A percentile compares a stretch with the other conserved stretches of the same genome.
Conservation (phyloP, 2,797 vertebrate genomes). For the Phrynocephalus guinanensis region DNA sequence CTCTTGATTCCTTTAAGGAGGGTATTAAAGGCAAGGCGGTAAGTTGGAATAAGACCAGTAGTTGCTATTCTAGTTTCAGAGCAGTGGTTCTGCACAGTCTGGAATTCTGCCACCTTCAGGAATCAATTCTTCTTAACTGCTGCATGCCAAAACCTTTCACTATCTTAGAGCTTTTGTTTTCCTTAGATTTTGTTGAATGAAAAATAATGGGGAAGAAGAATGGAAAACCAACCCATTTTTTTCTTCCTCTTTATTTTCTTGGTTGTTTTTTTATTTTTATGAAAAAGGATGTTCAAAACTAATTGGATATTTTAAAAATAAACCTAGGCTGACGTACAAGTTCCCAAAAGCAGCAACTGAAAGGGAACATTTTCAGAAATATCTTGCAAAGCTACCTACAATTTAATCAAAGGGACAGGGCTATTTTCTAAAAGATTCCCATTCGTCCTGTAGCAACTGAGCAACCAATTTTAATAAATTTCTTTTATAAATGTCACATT, state of each 20-base stretch:
- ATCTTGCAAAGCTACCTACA: neutral
- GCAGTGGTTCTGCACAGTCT: constrained; percentile 61
- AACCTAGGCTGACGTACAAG: neutral
- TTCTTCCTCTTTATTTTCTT: constrained; percentile 20
- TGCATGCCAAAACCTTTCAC: constrained; percentile 63
- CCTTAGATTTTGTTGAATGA: constrained; percentile 59
- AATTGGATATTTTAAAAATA: neutral
- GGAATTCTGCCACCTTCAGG: constrained; percentile 58
- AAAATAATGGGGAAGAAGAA: constrained; percentile 58
- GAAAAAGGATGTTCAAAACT: neutral
- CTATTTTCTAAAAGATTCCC: neutral
- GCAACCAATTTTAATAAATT: neutral
- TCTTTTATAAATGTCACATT: neutral
- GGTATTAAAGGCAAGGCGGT: constrained; percentile 55
- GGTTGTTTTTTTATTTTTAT: neutral
- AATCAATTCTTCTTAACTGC: constrained; percentile 65
- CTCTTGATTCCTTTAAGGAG: constrained; percentile 55
- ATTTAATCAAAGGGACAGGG: neutral
- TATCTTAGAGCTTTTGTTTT: constrained; percentile 56
- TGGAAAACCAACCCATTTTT: constrained; percentile 16
- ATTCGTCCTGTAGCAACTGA: neutral
- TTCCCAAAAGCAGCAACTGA: neutral
- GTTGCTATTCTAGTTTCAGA: constrained; percentile 41
- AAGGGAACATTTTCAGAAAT: neutral
- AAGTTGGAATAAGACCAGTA: constrained; percentile 56